Base-by-base conservation (phyloP, 2,113 vertebrate species). In the Panthera uncia region DNA sequence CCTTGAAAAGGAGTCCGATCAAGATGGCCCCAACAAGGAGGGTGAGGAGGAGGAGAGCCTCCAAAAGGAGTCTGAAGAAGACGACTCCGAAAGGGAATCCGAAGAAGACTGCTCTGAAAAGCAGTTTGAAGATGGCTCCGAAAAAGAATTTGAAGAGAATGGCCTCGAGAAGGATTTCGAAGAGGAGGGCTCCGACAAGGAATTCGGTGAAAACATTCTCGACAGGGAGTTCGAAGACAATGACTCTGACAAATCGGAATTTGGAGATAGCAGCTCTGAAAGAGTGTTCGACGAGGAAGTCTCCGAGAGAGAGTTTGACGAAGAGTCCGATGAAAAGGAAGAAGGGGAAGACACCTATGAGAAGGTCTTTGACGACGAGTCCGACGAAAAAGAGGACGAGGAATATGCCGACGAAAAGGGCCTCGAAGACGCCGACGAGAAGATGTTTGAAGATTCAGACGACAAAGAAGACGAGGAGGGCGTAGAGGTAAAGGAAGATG, bases 281-380 rank as follows among this genome's bases (percentile, higher is more conserved):
- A 97, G 69, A 52, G 55, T 79, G 65, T 82, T 96, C 57, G 96
- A 94, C 13, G 96, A 97, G 9, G 97, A 97, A 79, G 97, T 83
- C 71, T 95, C 85, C 4, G 97, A 94, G 45, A 91, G 84, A 55
- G 98, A 94, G 18, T 97, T 89, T 71, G 93, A 92, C 0, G 94
- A 96, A 69, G 91, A 97, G 21, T 95, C 79, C 4, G 96, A 98
- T 8, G 92, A 95, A 33, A 94, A 97, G 68, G 97, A 97, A 33
- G 97, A 93, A 33, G 92, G 93, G 45, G 94, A 96, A 31, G 97
- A 95, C 2, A 31, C 38, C 1, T 88, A 93, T 55, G 93, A 85
- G 23, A 95, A 94, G 36, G 91, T 97, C 14, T 97, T 96, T 82
- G 95, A 97, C n/a, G 97, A 97, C 66, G 96, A 98, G 52, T 96